These are phyloP conservation scores for Lethenteron reissneri DNA, from an alignment of 2,113 vertebrate genomes.

Conservation along the genomic window DNA sequence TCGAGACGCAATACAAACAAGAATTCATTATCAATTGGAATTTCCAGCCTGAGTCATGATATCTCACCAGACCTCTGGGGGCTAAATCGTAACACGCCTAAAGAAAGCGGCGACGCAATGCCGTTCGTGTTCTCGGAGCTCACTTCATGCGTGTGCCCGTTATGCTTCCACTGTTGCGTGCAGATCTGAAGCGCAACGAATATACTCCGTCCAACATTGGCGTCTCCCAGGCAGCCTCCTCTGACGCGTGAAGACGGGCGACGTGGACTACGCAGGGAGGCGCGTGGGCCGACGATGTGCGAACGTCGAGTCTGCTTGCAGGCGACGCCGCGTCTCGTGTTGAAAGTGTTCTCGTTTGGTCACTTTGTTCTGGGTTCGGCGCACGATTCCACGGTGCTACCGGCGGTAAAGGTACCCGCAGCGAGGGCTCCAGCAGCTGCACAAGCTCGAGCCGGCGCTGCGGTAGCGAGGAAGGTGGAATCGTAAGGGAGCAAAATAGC, in stretches of 20 bases:
- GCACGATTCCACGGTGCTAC: background rate
- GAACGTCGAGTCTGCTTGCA: background rate
- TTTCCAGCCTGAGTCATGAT: background rate
- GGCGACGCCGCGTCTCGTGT: background rate
- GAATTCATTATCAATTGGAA: background rate
- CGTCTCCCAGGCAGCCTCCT: background rate
- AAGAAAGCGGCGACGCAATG: background rate
- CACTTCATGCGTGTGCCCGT: background rate
- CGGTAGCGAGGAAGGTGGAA: too few species aligned
- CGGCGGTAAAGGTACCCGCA: too few species aligned
- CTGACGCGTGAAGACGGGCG: background rate
- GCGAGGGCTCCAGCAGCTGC: too few species aligned
- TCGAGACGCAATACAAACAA: background rate
- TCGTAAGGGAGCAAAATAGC: too few species aligned
- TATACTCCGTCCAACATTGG: conserved; percentile 3
- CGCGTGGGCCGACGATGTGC: background rate
- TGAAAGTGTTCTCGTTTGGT: background rate
- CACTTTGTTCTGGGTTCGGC: background rate
- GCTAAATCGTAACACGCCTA: background rate
- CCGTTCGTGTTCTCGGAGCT: background rate
- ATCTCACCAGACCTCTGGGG: background rate
- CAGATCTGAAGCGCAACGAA: conserved; percentile 4
- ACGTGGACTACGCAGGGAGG: background rate
- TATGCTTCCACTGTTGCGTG: background rate
- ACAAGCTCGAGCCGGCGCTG: too few species aligned